Conservation (phyloP, 2,797 vertebrate species). For the Sparidentex hasta region DNA sequence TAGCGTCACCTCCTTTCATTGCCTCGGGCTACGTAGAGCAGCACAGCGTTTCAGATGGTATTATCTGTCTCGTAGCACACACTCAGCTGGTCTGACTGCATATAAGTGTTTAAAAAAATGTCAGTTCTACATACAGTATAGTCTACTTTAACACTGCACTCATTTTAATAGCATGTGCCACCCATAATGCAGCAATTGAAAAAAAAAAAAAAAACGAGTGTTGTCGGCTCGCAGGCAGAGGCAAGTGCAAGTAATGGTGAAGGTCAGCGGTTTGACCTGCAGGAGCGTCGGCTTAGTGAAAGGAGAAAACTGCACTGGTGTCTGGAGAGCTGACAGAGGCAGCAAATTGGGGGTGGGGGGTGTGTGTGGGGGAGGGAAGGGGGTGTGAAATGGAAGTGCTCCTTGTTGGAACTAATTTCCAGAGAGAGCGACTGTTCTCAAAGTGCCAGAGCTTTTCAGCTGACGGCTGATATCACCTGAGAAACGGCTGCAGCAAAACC, state of each 20-base stretch:
- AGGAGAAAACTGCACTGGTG: constrained; percentile 31
- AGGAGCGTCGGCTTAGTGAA: constrained; percentile 17
- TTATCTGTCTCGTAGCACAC: not conserved
- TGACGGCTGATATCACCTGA: constrained; percentile 38
- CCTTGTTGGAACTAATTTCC: constrained; percentile 60
- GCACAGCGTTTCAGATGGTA: not conserved
- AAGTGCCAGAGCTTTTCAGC: constrained; percentile 46
- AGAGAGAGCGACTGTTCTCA: constrained; percentile 51
- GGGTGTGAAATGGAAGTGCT: constrained; percentile 52
- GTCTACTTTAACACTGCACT: not conserved
- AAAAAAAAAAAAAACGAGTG: not conserved
- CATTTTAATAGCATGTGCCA: not conserved
- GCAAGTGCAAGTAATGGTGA: constrained; percentile 25
- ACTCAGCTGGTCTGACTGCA: not conserved
- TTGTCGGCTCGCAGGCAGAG: constrained; percentile 1
- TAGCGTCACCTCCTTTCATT: not conserved
- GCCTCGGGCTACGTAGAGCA: not conserved
- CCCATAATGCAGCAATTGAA: not conserved
- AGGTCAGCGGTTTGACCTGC: constrained; percentile 55
- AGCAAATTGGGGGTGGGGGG: constrained; percentile 34
- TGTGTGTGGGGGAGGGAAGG: too few species aligned
- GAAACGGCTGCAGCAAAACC: constrained; percentile 29
- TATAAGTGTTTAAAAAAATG: not conserved
- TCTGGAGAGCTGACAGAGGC: constrained; percentile 53
- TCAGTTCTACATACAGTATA: not conserved